Base-by-base conservation (phyloP, 2,888 invertebrate species). In the Loripinus fragilis region DNA sequence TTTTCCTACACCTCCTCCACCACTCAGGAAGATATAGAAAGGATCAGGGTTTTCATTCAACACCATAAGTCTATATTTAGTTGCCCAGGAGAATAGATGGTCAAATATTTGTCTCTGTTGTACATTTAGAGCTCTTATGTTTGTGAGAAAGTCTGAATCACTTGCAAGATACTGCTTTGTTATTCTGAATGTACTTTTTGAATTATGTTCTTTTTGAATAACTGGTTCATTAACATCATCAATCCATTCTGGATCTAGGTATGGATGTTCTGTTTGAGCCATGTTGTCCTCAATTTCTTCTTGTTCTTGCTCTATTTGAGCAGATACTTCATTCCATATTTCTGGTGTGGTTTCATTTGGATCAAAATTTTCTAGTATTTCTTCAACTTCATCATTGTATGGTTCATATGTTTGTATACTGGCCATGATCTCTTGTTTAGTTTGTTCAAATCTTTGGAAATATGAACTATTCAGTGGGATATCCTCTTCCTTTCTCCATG, bases 1-100 rank as follows among this genome's bases (percentile, higher is more conserved):
- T 73, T 80, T 78, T 0, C 80, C 75, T 25, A 70, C 64, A 12
- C 83, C 77, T 28, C 45, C 80, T 25, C 67, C 69, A 10, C 80
- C 83, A 71, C 70, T 78, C 1, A 83, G 45, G 38, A 80, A 83
- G 23, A 81, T 73, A 20, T 78, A 42, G 52, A 81, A 78, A 15
- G 78, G 76, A n/a, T 78, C 42, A 10, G 74, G 71, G 5, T 38
- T 38, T 38, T 5, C 5, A 5, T 38, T 12, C 38, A 38, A 23
- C 30, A 42, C 50, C 0, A 33, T 35, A 8, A 17, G 55, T 55
- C 55, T 55, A 5, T 23, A 25, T 3, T 55, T 28, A 5, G 55
- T 55, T 2, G 55, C 55, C 71, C 75, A 71, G 8, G 12, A 33
- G 52, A 71, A 76, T 0, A 71, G 41, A 41, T 66, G 66, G 52